Evolutionary conservation across 2,888 invertebrate genomes (phyloP), one percentile per base, ranked within the genome.

Genomic region (Arenicola marina): DNA sequence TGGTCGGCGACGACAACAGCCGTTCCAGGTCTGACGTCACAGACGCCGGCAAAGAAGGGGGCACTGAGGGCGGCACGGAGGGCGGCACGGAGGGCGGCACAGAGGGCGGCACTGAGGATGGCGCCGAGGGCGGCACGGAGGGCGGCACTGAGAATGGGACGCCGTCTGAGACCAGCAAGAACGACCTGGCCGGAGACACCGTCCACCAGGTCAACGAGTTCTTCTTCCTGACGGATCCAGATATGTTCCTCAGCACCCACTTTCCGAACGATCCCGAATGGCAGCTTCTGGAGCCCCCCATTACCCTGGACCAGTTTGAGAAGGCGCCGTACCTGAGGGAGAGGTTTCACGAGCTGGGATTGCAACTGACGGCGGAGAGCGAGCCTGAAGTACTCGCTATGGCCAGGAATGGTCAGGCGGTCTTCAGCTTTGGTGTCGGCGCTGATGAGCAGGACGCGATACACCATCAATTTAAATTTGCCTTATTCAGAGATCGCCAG

Each of bases 141-240:
- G 66, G 24, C 21, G 57, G 71, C 2, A n/a, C n/a, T n/a, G n/a
- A n/a, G n/a, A n/a, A n/a, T n/a, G n/a, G n/a, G n/a, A n/a, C n/a
- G n/a, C 60, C 2, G n/a, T n/a, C n/a, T n/a, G n/a, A n/a, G n/a
- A n/a, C n/a, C n/a, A n/a, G n/a, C n/a, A n/a, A n/a, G n/a, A 61
- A 56, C 7, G 62, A 61, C 18, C 62, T 51, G 2, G 76, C 78
- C 46, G 77, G 78, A 4, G 73, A 74, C 33, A 77, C 77, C 3
- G 74, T 77, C 55, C 79, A 80, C 71, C 70, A 76, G 61, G 28
- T 60, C 51, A 81, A 81, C 67, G 80, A 81, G 65, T 81, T 79
- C 69, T 81, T 78, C 67, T 81, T 81, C 65, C 66, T 81, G 31
- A 74, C 80, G 0, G 78, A 81, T 65, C 79, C 81, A 15, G 77